Evolutionary conservation across 2,888 invertebrate genomes (phyloP), one percentile per base, ranked within the genome.

Genomic region (Cistogaster globosa): DNA sequence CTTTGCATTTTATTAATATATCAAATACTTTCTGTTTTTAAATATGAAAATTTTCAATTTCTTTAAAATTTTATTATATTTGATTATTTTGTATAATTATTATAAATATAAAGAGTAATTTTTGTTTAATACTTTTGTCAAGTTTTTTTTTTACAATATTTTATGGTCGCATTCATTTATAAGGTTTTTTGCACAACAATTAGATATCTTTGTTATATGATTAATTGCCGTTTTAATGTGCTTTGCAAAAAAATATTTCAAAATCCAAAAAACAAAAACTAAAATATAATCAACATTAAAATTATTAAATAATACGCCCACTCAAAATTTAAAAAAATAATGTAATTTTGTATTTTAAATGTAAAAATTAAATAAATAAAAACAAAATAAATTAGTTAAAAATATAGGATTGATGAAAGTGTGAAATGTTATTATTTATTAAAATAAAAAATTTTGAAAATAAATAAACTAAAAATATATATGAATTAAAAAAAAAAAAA

Each of bases 141-240:
- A 32, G 22, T 55, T 72, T 68, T 57, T 36, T 57, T 48, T 76
- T 22, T 11, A 69, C 58, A 63, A 16, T 5, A 20, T 55, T 38
- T 57, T 20, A 6, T 68, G 58, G 42, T 18, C 72, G 51, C 45
- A 48, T 48, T 48, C n/a, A 48, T 16, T 74, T 74, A 26, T 26
- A 26, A 26, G 1, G 26, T 26, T 26, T 26, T 26, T 26, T 26
- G 4, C 1, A 26, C 26, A 26, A 26, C 2, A 26, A 26, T 26
- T 26, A n/a, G n/a, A n/a, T n/a, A 26, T 26, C 26, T 26, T 26
- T 26, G 26, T 26, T 26, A 32, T 78, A 78, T 68, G 68, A 60
- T 53, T 71, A 71, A 83, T 72, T 38, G 58, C 11, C 67, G 11
- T 77, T 77, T 72, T 77, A 83, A 78, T 83, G 83, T 78, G 58